These are phyloP conservation scores for Crossoptilon crossoptilon DNA, from an alignment of 2,797 vertebrate species.

Conservation along the genomic window DNA sequence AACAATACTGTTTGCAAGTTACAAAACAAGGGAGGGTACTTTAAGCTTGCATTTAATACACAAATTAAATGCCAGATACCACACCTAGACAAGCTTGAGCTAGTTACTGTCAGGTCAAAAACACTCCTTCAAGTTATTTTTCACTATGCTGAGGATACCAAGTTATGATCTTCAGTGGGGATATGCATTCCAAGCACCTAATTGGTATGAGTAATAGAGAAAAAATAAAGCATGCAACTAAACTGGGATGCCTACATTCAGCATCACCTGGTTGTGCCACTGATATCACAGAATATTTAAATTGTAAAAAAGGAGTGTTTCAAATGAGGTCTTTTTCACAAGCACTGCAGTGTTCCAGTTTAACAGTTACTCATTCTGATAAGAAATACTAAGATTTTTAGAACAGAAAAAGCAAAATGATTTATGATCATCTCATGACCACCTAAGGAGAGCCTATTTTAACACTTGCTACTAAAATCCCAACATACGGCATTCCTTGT, in stretches of 20 bases:
- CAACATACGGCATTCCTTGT: background rate
- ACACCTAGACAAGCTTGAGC: conserved; percentile 66
- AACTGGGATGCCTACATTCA: background rate
- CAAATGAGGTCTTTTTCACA: background rate
- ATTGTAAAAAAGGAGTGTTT: background rate
- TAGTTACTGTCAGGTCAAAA: conserved; percentile 51
- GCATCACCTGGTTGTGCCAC: background rate
- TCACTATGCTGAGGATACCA: conserved; percentile 4
- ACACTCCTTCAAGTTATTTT: conserved; percentile 37
- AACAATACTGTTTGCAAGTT: conserved; percentile 31
- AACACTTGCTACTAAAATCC: background rate
- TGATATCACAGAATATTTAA: background rate
- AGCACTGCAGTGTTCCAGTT: background rate
- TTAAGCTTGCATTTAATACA: conserved; percentile 29
- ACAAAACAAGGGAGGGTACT: conserved; percentile 56
- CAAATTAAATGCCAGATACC: conserved; percentile 35
- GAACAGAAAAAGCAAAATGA: background rate
- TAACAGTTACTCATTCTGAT: background rate
- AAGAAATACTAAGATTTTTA: background rate
- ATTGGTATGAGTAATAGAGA: background rate
- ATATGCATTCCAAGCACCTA: background rate
- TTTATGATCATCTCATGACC: background rate
- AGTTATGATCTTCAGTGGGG: background rate
- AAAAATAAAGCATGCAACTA: background rate
- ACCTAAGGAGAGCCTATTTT: background rate